A percentile compares a stretch with the other conserved stretches of the same genome.
phyloP scores from a whole-genome alignment of 2,113 vertebrate species.

The Connochaetes taurinus region DNA sequence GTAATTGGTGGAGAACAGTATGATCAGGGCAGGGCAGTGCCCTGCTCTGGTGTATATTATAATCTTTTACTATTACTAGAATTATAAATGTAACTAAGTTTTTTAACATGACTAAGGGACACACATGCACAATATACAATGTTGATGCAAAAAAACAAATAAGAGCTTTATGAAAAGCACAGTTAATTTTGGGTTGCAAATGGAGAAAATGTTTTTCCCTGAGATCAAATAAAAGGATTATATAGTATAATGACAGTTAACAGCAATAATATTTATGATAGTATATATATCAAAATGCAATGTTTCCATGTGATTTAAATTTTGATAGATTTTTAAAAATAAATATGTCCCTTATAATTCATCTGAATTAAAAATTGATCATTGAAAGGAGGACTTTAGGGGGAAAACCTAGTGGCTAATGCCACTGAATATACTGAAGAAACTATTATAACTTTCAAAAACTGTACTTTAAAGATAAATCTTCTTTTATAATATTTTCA shows the following conservation, averaged over 20 bases:
- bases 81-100: neutral
- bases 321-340: neutral
- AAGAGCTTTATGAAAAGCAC: neutral
- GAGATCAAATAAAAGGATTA: neutral
- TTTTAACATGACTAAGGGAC: neutral
- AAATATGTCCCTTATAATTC: neutral
- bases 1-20: neutral
- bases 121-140: neutral
- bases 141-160: neutral
- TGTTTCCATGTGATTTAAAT: neutral
- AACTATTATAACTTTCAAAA: constrained; percentile 29
- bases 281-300: neutral
- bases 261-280: neutral
- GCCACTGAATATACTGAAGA: constrained; percentile 11
- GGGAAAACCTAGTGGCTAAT: constrained; percentile 7
- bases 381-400: constrained; percentile 18
- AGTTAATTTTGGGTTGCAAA: neutral
- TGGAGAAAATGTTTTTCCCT: neutral
- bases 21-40: neutral
- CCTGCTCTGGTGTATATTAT: fast-evolving
- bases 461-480: constrained; percentile 56
- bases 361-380: constrained; percentile 47
- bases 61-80: neutral
- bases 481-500: constrained; percentile 61
- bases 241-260: neutral